A percentile compares a stretch with the other conserved stretches of the same genome.
Evolutionary conservation across 2,113 vertebrate species (phyloP).

Genomic region (Salvator merianae): DNA sequence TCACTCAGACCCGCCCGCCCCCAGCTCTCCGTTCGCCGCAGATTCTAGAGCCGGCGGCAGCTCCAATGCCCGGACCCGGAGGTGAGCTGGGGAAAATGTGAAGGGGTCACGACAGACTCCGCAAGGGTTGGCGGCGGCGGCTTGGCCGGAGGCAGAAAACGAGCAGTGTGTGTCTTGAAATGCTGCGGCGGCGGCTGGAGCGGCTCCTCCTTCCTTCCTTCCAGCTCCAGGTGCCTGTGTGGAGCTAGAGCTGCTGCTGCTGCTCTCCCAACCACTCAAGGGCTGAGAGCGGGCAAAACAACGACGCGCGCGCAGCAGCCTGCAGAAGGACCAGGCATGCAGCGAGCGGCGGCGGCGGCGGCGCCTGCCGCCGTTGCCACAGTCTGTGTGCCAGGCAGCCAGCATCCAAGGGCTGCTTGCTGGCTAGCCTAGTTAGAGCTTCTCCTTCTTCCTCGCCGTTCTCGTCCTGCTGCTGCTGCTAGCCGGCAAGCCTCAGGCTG

Average conservation of each 20-base stretch:
- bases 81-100: constrained; percentile 24
- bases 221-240: neutral
- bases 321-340: no score
- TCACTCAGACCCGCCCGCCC: neutral
- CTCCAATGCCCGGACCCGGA: neutral
- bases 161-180: neutral
- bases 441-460: neutral
- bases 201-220: no score
- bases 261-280: no score
- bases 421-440: neutral
- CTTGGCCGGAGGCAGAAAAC: neutral
- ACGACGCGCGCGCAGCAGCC: no score
- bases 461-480: neutral
- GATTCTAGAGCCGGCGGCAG: constrained; percentile 1
- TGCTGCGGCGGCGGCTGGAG: neutral
- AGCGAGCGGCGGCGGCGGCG: no score
- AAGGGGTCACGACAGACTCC: constrained; percentile 12
- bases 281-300: no score
- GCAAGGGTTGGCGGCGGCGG: constrained; percentile 25
- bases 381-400: no score
- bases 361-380: no score
- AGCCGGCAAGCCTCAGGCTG: neutral
- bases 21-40: neutral
- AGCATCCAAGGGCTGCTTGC: neutral
- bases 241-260: neutral